A percentile compares a stretch with the other conserved stretches of the same genome.
Evolutionary conservation across 2,113 vertebrate species (phyloP).

Genomic region (Ictidomys tridecemlineatus): DNA sequence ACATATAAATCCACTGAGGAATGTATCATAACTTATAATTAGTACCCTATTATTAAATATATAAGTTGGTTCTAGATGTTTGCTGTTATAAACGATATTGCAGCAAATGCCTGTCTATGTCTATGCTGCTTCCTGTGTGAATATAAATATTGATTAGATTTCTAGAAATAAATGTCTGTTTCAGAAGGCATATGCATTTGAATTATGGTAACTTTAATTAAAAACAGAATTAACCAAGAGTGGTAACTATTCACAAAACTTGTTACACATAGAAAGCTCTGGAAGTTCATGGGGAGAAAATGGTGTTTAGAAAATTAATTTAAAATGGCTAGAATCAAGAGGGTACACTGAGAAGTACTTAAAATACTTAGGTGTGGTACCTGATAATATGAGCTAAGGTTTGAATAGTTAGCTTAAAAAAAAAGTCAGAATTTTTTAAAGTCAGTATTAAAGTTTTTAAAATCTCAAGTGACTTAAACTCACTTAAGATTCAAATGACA

Average conservation of each 20-base stretch:
- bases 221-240: neutral
- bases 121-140: neutral
- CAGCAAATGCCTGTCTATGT: neutral
- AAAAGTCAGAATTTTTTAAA: neutral
- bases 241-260: neutral
- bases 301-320: neutral
- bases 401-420: neutral
- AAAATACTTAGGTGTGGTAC: neutral
- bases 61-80: neutral
- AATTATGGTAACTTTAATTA: conserved; percentile 2
- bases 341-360: neutral
- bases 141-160: neutral
- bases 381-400: neutral
- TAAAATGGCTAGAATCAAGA: neutral
- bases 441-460: neutral
- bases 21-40: neutral
- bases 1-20: neutral
- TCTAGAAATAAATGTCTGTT: neutral
- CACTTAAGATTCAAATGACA: neutral
- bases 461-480: neutral
- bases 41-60: neutral
- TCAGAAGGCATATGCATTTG: neutral
- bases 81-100: neutral
- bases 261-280: neutral
- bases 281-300: neutral